phyloP scores from a whole-genome alignment of 2,888 invertebrate species.

The Lasius platythorax region DNA sequence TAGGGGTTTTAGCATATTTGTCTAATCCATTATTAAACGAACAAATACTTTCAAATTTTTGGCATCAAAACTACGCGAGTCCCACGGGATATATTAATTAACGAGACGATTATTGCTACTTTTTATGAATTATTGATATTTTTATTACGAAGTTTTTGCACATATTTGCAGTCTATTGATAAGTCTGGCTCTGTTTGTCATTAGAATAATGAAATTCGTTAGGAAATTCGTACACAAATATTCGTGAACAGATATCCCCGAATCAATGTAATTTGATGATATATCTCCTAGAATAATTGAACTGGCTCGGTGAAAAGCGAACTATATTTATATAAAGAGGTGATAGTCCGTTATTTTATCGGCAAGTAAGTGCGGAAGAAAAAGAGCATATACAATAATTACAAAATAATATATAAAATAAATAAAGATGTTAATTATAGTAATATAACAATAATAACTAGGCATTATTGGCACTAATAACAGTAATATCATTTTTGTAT shows the following conservation, averaged over 20 bases:
- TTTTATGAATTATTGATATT: slow-evolving; percentile 26
- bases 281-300: slow-evolving; percentile 13
- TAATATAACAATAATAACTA: slow-evolving; percentile 57
- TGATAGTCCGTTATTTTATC: slow-evolving; percentile 22
- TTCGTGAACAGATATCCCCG: not conserved
- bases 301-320: slow-evolving; percentile 17
- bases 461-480: slow-evolving; percentile 60
- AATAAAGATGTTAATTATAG: slow-evolving; percentile 65
- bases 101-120: slow-evolving; percentile 8
- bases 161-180: slow-evolving; percentile 24
- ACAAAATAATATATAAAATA: slow-evolving; percentile 58
- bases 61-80: slow-evolving; percentile 1
- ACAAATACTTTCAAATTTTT: slow-evolving; percentile 9
- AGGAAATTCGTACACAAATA: not conserved
- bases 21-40: not conserved
- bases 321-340: slow-evolving; percentile 20
- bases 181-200: slow-evolving; percentile 6
- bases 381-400: slow-evolving; percentile 45
- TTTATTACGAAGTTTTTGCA: slow-evolving; percentile 37
- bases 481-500: slow-evolving; percentile 57
- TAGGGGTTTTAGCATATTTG: slow-evolving; percentile 20
- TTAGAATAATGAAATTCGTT: slow-evolving; percentile 13
- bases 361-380: slow-evolving; percentile 5
- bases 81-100: slow-evolving; percentile 24
- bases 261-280: slow-evolving; percentile 10